Evolutionary conservation across 2,113 vertebrate genomes (phyloP), one percentile per base, ranked within the genome.

Genomic region (Arizona elegans): DNA sequence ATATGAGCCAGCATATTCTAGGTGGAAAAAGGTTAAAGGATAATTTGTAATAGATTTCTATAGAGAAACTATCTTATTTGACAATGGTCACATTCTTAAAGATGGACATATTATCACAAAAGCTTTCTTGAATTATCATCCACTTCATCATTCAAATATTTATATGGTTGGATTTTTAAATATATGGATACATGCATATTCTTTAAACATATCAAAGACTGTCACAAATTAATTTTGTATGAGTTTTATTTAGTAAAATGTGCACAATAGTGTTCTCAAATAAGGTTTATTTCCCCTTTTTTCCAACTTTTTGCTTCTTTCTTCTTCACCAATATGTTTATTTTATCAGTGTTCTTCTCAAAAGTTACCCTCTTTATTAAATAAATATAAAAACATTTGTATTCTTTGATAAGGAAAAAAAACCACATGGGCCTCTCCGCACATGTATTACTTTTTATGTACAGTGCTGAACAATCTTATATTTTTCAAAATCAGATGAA

Each of bases 401-500:
- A 56, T 81, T 56, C 53, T 81, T 81, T 13, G 29, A 65, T 85
- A 85, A 86, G 88, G 33, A 85, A 59, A 12, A 75, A 24, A 58
- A 50, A 7, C 59, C 24, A 24, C 5, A 24, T 89, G n/a, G 10
- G 19, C 58, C 65, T 52, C 19, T 85, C 38, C 13, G 24, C 62
- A 55, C 17, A 29, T 26, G 54, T 1, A 89, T 17, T 43, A 33
- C 24, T 13, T 43, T 70, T 92, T 53, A 85, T 85, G 43, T 29
- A 29, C 38, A 33, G 24, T 86, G 29, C 24, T 90, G 88, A 89
- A 33, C 26, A 85, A 3, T 38, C 33, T 17, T n/a, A 85, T 70
- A n/a, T 89, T 81, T 75, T 92, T 89, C 43, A 65, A 55, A 88
- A 24, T 89, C 38, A 85, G 86, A 55, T 54, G 54, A 75, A 92